Evolutionary conservation across 2,113 vertebrate species (phyloP).

Genomic region (Speoplatyrhinus poulsoni): DNA sequence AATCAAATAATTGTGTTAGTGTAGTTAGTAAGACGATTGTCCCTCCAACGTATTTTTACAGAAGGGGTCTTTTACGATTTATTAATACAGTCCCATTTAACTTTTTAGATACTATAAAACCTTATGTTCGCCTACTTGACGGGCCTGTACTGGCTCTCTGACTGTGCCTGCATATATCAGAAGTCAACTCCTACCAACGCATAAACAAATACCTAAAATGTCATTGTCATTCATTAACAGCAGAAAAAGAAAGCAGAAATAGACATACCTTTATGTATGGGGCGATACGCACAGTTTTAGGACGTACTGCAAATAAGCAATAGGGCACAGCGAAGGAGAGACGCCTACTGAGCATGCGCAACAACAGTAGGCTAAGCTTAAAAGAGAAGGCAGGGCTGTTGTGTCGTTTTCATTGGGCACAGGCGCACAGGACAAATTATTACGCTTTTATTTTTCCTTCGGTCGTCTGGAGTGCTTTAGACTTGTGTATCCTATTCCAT

Average conservation of each 20-base stretch:
- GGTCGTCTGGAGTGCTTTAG: too few relatives aligned
- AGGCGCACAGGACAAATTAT: too few relatives aligned
- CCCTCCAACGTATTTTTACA: too few relatives aligned
- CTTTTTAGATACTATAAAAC: neutral
- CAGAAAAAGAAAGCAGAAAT: neutral
- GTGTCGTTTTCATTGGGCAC: constrained; percentile 43
- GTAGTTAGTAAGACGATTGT: too few relatives aligned
- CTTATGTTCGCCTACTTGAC: neutral
- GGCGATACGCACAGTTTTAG: constrained; percentile 27
- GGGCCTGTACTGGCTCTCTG: constrained; percentile 29
- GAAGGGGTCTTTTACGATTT: too few relatives aligned
- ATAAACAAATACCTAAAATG: neutral
- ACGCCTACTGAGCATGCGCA: constrained; percentile 61
- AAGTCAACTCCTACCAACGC: constrained; percentile 5
- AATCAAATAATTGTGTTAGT: too few relatives aligned
- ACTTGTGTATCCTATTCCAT: too few relatives aligned
- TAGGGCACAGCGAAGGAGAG: constrained; percentile 70
- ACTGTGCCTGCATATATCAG: constrained; percentile 6
- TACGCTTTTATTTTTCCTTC: too few relatives aligned
- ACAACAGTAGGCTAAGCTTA: neutral
- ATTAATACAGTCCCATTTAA: too few relatives aligned
- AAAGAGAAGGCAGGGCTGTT: constrained; percentile 51
- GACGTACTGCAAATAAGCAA: constrained; percentile 27
- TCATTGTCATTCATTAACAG: neutral
- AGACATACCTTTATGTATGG: constrained; percentile 48